Conservation (phyloP, 2,113 vertebrate species). For the Pelusios castaneus region DNA sequence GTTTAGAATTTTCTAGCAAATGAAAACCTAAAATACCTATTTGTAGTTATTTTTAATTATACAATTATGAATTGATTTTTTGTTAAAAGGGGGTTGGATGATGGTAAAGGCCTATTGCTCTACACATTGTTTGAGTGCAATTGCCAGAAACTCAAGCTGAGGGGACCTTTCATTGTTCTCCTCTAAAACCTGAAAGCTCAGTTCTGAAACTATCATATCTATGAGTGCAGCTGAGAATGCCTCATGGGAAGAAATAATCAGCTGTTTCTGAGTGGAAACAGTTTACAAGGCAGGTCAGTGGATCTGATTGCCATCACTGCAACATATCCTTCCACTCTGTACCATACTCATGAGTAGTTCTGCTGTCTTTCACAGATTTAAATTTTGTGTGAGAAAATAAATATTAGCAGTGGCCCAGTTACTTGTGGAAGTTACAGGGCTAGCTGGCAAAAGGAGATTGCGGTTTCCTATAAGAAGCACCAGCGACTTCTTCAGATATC, state of each 20-base stretch:
- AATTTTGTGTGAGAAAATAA: neutral
- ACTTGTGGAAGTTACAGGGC: rapidly evolving
- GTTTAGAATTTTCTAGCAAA: too few relatives aligned
- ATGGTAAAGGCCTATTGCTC: neutral
- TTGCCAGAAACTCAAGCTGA: neutral
- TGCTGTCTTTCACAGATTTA: neutral
- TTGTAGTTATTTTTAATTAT: too few relatives aligned
- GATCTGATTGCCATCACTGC: neutral
- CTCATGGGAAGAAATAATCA: neutral
- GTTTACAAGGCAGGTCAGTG: neutral
- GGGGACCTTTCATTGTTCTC: neutral
- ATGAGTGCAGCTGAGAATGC: neutral
- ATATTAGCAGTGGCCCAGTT: neutral
- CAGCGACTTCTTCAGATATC: neutral
- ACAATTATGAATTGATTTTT: too few relatives aligned
- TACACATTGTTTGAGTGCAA: neutral
- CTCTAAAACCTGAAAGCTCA: neutral
- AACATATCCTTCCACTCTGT: neutral
- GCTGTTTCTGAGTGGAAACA: neutral
- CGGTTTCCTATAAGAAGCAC: neutral
- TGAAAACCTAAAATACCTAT: too few relatives aligned
- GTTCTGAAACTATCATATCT: neutral
- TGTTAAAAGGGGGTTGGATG: too few relatives aligned
- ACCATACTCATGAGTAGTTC: neutral
- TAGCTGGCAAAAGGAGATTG: rapidly evolving